These are phyloP conservation scores for Blastobasis lacticolella DNA, from an alignment of 2,888 invertebrate species.

Conservation along the genomic window DNA sequence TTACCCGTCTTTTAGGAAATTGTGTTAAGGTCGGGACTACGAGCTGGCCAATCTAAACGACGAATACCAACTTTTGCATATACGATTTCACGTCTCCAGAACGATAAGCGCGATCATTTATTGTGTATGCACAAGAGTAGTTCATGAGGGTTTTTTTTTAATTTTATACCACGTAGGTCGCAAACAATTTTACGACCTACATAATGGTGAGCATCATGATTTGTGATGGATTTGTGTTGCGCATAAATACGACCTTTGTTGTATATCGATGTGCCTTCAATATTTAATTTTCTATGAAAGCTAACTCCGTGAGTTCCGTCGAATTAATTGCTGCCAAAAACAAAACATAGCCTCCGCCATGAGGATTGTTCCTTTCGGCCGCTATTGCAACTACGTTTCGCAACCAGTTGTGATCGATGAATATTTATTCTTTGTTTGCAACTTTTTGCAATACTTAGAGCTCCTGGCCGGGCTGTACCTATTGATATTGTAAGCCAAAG, in stretches of 20 bases:
- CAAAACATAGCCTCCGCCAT: neutral
- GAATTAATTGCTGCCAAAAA: neutral
- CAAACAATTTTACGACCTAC: too few species aligned
- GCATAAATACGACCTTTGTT: neutral
- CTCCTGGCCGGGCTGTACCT: too few species aligned
- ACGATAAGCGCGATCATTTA: neutral
- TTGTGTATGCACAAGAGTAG: too few species aligned
- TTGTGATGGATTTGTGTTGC: too few species aligned
- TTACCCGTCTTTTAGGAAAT: neutral
- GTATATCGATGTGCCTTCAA: neutral
- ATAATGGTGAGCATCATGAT: too few species aligned
- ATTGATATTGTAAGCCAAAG: too few species aligned
- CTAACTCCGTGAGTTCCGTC: constrained; percentile 1
- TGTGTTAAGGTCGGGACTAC: neutral
- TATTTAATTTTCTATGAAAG: constrained; percentile 2
- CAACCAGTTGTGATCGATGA: neutral
- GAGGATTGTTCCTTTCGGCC: neutral
- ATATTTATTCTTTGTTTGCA: neutral
- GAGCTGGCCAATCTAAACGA: neutral
- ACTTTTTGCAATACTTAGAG: constrained; percentile 1
- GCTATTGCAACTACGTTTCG: too few species aligned
- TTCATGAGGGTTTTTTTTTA: too few species aligned
- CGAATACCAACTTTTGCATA: neutral
- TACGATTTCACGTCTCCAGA: neutral
- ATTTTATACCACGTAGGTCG: too few species aligned